Evolutionary conservation across 1,140 invertebrate species (phyloP).

Genomic region (Brachionus plicatilis): DNA sequence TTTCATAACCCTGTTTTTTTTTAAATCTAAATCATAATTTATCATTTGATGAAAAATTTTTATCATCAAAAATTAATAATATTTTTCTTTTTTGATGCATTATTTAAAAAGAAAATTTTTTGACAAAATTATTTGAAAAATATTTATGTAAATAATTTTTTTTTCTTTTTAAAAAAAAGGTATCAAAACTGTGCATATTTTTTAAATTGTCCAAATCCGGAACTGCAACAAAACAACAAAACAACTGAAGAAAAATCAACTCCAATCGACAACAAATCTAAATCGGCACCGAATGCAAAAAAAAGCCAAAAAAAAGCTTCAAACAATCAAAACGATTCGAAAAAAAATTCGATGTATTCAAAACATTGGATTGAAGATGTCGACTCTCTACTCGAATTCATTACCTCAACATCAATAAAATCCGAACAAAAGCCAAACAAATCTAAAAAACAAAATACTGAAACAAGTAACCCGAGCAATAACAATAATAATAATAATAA

Average conservation of each 20-base stretch:
- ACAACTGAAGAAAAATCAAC: not conserved
- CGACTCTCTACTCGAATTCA: not conserved
- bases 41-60: no score
- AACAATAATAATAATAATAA: not conserved
- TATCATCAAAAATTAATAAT: no score
- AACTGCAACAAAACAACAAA: not conserved
- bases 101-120: no score
- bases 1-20: no score
- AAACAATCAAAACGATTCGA: not conserved
- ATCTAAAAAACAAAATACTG: not conserved
- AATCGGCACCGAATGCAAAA: not conserved
- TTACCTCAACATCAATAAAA: not conserved
- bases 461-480: not conserved
- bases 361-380: conserved; percentile 11
- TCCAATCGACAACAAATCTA: not conserved
- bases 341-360: not conserved
- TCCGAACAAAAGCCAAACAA: not conserved
- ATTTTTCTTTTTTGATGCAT: no score
- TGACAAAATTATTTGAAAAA: not conserved
- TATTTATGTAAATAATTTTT: not conserved
- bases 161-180: not conserved
- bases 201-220: not conserved
- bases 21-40: no score
- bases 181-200: not conserved
- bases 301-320: not conserved